A percentile compares a stretch with the other conserved stretches of the same genome.
These are phyloP conservation scores for Pachliopta kotzebuea DNA, from an alignment of 2,888 invertebrate species.

Conservation along the genomic window DNA sequence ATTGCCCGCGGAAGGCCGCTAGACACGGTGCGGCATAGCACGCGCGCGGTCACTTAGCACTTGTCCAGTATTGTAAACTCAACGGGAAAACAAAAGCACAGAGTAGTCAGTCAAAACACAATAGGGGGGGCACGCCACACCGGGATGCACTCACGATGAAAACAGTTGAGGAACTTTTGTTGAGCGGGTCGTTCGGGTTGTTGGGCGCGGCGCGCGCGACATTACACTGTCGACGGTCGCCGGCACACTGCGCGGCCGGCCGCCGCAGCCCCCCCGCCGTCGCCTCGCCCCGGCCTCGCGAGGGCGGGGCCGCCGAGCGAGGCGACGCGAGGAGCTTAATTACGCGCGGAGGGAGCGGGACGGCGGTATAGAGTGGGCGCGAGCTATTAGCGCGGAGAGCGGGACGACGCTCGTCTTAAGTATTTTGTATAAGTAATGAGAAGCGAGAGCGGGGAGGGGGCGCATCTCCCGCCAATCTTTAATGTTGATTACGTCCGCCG, in stretches of 20 bases:
- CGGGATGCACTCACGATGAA: conserved; percentile 57
- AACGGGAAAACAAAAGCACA: conserved; percentile 61
- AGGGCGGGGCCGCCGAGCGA: conserved; percentile 68
- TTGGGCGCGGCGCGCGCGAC: conserved; percentile 65
- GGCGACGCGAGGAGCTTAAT: conserved; percentile 79
- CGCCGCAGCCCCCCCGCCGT: conserved; percentile 52
- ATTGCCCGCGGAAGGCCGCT: conserved; percentile 78
- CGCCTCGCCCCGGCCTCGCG: conserved; percentile 35
- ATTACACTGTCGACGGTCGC: conserved; percentile 72
- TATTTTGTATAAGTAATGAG: conserved; percentile 82
- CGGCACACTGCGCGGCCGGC: conserved; percentile 76
- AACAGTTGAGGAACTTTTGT: conserved; percentile 75
- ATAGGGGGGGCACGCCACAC: conserved; percentile 47
- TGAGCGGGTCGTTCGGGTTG: conserved; percentile 64
- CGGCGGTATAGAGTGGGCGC: conserved; percentile 79
- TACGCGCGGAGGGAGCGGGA: conserved; percentile 76
- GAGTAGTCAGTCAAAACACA: conserved; percentile 70
- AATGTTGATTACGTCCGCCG: conserved; percentile 77
- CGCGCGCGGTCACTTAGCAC: conserved; percentile 73
- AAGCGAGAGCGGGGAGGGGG: conserved; percentile 75
- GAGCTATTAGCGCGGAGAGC: conserved; percentile 85
- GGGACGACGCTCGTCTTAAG: conserved; percentile 81
- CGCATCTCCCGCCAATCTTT: conserved; percentile 81
- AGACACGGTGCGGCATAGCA: conserved; percentile 75
- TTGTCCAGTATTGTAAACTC: conserved; percentile 71